These are phyloP conservation scores for Huso huso DNA, from an alignment of 2,797 vertebrate species.

Conservation along the genomic window DNA sequence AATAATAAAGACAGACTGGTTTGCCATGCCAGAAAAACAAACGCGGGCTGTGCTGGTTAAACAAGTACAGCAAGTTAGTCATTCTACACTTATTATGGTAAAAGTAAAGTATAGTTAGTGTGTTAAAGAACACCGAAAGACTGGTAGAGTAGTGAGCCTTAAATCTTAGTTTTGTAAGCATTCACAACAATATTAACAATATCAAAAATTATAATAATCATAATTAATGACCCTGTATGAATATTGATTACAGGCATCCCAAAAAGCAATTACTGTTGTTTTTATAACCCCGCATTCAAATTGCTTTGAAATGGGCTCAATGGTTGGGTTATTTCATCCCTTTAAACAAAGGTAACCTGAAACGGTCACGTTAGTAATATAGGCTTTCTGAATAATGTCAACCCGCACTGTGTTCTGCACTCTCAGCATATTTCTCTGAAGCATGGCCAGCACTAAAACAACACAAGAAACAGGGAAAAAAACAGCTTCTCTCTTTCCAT, in stretches of 20 bases:
- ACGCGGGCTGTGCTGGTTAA: no score
- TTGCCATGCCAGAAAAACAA: no score
- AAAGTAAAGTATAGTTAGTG: no score
- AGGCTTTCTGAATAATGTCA: conserved; percentile 29
- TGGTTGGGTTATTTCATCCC: conserved; percentile 45
- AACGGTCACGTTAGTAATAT: conserved; percentile 46
- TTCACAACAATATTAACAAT: no score
- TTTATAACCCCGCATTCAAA: conserved; percentile 11
- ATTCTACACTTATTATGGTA: no score
- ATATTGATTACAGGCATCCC: conserved; percentile 40
- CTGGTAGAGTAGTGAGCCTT: no score
- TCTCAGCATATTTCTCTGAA: conserved; percentile 8
- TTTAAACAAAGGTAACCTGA: conserved; percentile 48
- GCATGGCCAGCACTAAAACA: not conserved
- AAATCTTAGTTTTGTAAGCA: no score
- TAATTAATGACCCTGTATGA: conserved; percentile 48
- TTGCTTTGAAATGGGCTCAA: conserved; percentile 31
- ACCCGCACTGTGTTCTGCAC: conserved; percentile 1
- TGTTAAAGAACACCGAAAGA: no score
- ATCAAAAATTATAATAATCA: conserved; percentile 11
- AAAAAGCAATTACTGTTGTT: conserved; percentile 25
- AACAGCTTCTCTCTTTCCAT: no score
- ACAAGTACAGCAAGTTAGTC: no score
- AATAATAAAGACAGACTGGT: no score
- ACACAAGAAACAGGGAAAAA: not conserved